Base-by-base conservation (phyloP, 2,797 vertebrate species). In the Rhinella marina region DNA sequence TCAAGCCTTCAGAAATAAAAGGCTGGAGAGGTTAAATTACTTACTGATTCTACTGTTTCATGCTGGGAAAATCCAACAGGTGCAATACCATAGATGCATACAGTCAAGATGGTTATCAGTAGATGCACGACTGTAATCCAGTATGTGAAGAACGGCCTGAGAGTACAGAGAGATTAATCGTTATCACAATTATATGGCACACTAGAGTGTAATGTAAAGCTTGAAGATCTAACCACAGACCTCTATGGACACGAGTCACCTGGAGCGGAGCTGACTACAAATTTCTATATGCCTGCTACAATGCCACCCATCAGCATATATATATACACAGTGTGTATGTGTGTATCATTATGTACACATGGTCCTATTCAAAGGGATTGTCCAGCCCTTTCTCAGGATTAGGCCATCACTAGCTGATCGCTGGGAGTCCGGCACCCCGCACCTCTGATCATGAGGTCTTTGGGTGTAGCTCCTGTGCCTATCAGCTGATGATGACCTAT, bases 61-160 rank as follows among this genome's bases (percentile, higher is more conserved):
- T 99, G 98, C 79, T 99, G 98, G 0, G 97, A 97, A 93, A 99
- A 99, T 91, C 98, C 98, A 88, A 99, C 94, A 0, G 98, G 98
- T 17, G 97, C 98, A 0, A 99, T 97, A 82, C 98, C 97, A 0
- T 99, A 98, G 92, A 98, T 98, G 52, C 95, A 95, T 90, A 99
- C 97, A 0, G 98, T 96, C 1, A 99, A 94, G 90, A 98, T 95
- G 90, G 98, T 99, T 92, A 99, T 97, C 87, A 99, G 97, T 13
- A 98, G 95, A 92, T 99, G 98, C 92, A 99, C 98, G 86, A 98
- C 96, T 52, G 97, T 99, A 90, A 99, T 97, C 98, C 98, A 99
- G 94, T 99, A 99, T 17, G 98, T 99, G 93, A 99, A 99, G 94
- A 99, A 99, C 66, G 98, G 98, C 94, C 98, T 99, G 54, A 14